Evolutionary conservation across 2,113 vertebrate species (phyloP).

Genomic region (Motacilla tschutschensis): DNA sequence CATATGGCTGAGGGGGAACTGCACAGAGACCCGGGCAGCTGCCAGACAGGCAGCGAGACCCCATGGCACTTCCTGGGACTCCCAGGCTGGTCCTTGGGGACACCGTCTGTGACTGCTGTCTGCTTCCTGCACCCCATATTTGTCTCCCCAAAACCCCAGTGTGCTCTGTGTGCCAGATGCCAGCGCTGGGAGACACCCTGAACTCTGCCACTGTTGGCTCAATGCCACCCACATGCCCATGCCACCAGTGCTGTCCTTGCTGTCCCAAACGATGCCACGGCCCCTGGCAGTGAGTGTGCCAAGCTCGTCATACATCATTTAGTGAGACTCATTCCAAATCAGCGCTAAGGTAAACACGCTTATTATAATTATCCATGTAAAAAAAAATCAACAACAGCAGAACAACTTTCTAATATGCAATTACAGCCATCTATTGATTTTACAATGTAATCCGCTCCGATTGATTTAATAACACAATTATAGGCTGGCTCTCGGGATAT

Average conservation of each 20-base stretch:
- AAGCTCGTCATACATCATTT: slow-evolving; percentile 15
- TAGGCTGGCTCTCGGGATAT: slow-evolving; percentile 83
- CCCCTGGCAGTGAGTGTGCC: background rate
- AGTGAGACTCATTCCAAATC: slow-evolving; percentile 84
- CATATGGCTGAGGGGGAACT: background rate
- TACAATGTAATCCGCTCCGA: slow-evolving; percentile 85
- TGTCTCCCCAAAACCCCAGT: background rate
- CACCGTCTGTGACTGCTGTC: accelerated
- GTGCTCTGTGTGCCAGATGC: accelerated
- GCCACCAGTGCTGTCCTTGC: accelerated
- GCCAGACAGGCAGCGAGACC: background rate
- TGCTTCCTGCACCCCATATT: background rate
- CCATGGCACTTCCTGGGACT: background rate
- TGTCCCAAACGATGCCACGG: accelerated
- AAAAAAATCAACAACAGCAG: slow-evolving; percentile 76
- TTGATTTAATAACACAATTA: slow-evolving; percentile 93
- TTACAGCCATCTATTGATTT: slow-evolving; percentile 91
- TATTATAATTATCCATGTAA: slow-evolving; percentile 92
- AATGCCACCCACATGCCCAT: background rate
- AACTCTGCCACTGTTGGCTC: accelerated
- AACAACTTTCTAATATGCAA: slow-evolving; percentile 93
- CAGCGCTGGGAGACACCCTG: accelerated
- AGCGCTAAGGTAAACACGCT: slow-evolving; percentile 87
- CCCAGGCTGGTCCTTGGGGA: background rate
- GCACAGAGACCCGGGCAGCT: background rate